Evolutionary conservation across 2,113 vertebrate genomes (phyloP).

Genomic region (Rhynchopsitta pachyrhyncha): DNA sequence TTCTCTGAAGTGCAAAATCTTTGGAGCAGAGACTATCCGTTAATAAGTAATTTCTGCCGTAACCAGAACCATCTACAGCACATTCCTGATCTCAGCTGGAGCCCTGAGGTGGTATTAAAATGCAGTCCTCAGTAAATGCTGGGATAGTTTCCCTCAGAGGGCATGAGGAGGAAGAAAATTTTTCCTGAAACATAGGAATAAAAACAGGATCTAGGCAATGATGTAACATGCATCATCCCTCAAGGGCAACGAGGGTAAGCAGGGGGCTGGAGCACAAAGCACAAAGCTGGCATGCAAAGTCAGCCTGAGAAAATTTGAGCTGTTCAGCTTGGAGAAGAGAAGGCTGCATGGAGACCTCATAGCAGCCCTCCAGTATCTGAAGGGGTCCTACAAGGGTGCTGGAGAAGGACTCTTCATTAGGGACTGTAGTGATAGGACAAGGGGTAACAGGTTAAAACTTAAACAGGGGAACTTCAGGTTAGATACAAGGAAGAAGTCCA

Average conservation of each 20-base stretch:
- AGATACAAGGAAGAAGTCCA: background rate
- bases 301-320: background rate
- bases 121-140: background rate
- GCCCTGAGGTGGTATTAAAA: background rate
- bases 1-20: background rate
- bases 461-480: background rate
- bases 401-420: background rate
- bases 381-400: background rate
- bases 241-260: background rate
- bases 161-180: background rate
- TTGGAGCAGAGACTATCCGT: background rate
- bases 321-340: background rate
- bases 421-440: background rate
- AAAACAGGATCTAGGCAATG: background rate
- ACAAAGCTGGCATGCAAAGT: background rate
- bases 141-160: background rate
- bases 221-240: background rate
- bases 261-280: background rate
- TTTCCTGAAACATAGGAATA: background rate
- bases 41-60: background rate
- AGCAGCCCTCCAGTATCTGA: background rate
- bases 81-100: background rate
- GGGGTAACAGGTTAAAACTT: background rate
- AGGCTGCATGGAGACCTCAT: background rate
- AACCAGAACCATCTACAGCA: background rate